Evolutionary conservation across 1,140 invertebrate species (phyloP), one percentile per base, ranked within the genome.

Genomic region (Drosophila nigromelanica): DNA sequence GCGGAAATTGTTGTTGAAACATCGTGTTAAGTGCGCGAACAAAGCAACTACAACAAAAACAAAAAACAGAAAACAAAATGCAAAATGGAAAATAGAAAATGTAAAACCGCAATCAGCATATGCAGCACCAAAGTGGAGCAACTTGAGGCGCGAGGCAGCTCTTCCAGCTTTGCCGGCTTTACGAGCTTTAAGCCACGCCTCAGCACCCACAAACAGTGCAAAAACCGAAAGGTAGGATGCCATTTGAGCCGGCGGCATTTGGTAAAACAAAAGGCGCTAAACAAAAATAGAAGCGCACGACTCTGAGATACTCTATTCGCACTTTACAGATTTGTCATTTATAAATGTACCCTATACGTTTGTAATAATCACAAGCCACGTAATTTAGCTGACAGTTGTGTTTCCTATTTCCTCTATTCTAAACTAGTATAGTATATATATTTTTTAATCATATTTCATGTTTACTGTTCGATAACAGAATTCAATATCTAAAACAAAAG

Each of bases 61-160:
- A 47, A 14, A 14, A 24, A 40, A 62, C 60, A 42, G 48, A 35
- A 43, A 10, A 15, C 37, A 69, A 63, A 12, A 33, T 33, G 27
- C 8, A 18, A 60, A 68, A 71, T 66, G 61, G 27, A 60, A 61
- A 55, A 66, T 52, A 56, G 33, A 61, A 67, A 67, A 60, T 59
- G 45, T 70, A 74, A 80, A 85, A 80, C 80, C 74, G 82, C 83
- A 87, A 87, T 86, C 75, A 87, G 60, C 82, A 87, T 86, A 86
- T 86, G 82, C 71, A 72, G 67, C 64, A 56, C 51, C 51, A 78
- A 78, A 78, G 60, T 76, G 68, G 83, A 86, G 70, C 82, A 87
- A 67, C 51, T 43, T 21, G 33, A 52, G 69, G 62, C 62, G 54
- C 58, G 59, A 45, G 27, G 24, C 52, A 37, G 30, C 50, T 52